Evolutionary conservation across 2,888 invertebrate species (phyloP), one percentile per base, ranked within the genome.

Genomic region (Craniophora ligustri): DNA sequence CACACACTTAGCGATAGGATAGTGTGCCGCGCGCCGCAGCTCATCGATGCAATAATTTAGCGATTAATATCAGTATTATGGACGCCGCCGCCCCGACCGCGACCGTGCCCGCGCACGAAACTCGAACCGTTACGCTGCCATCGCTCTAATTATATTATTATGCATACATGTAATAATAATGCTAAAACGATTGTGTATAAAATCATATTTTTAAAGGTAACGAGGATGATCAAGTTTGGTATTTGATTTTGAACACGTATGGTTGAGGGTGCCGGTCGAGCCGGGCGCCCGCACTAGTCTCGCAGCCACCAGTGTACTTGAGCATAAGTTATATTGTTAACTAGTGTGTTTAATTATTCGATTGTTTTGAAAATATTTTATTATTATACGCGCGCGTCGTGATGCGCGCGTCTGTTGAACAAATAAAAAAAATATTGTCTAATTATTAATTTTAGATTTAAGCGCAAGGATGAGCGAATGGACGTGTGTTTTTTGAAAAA

Each of bases 301-400:
- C 72, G 67, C 74, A 50, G 65, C 77, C 83, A 64, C 81, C 78
- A 69, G 78, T 80, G 87, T 84, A 84, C 80, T 82, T 82, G 89
- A 85, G 81, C 89, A 87, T 87, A 83, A 90, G 85, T 88, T 88
- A 87, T 85, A 85, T 93, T 93, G 93, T 93, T 93, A 91, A 92
- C 93, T 92, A 93, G 93, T 93, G 93, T 92, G 92, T 93, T 92
- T 92, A 92, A 92, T 91, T 92, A 92, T 93, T 92, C 92, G 92
- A 93, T 93, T 92, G 93, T 92, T 93, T 92, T 93, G 89, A 92
- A 91, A 93, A 91, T 91, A 91, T 91, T 92, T 92, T 93, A 92
- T 92, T 92, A 92, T 91, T 86, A 92, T 91, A 92, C 91, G 92
- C 90, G 91, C 88, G 91, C 87, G 84, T 74, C 81, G 86, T 77